These are phyloP conservation scores for Crossaster papposus DNA, from an alignment of 53 echinoderm and acorn worm genomes.

Conservation along the genomic window DNA sequence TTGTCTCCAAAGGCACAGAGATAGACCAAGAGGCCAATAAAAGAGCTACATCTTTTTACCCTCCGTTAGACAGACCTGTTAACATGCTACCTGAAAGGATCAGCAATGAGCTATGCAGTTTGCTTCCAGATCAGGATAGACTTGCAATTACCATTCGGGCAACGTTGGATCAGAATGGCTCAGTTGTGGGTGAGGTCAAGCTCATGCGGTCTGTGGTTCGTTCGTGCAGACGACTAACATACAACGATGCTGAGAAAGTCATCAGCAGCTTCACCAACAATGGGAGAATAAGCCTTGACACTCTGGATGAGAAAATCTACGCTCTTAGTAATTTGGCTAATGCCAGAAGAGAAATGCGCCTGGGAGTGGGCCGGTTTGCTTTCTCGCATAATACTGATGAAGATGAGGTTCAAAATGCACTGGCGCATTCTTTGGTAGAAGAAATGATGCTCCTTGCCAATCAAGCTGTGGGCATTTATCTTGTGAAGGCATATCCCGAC, in stretches of 20 bases:
- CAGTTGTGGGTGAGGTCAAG: slow-evolving; percentile 19
- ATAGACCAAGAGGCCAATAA: slow-evolving; percentile 74
- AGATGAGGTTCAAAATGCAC: slow-evolving; percentile 58
- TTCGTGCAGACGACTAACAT: slow-evolving; percentile 68
- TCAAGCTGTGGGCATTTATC: slow-evolving; percentile 63
- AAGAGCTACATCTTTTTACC: slow-evolving; percentile 75
- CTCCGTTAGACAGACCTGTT: slow-evolving; percentile 27
- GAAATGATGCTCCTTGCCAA: slow-evolving; percentile 90
- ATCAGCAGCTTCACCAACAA: slow-evolving; percentile 8
- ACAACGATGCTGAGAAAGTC: slow-evolving; percentile 70
- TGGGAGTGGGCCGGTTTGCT: slow-evolving; percentile 51
- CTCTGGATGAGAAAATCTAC: slow-evolving; percentile 15
- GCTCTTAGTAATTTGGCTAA: slow-evolving; percentile 45
- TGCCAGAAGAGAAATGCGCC: slow-evolving; percentile 37
- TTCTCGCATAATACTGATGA: slow-evolving; percentile 47
- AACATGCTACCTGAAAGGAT: slow-evolving; percentile 79
- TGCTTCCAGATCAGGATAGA: slow-evolving; percentile 68
- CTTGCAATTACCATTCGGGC: slow-evolving; percentile 70
- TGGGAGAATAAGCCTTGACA: not conserved
- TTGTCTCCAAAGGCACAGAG: slow-evolving; percentile 36
- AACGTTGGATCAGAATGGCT: slow-evolving; percentile 50
- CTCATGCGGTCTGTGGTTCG: slow-evolving; percentile 62
- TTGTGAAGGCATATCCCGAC: slow-evolving; percentile 52
- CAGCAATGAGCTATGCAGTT: slow-evolving; percentile 73
- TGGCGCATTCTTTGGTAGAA: slow-evolving; percentile 74